Percentiles rank a stretch among this genome's conserved stretches.
Conservation (phyloP, 2,888 invertebrate genomes). For the Nudaria mundana region DNA sequence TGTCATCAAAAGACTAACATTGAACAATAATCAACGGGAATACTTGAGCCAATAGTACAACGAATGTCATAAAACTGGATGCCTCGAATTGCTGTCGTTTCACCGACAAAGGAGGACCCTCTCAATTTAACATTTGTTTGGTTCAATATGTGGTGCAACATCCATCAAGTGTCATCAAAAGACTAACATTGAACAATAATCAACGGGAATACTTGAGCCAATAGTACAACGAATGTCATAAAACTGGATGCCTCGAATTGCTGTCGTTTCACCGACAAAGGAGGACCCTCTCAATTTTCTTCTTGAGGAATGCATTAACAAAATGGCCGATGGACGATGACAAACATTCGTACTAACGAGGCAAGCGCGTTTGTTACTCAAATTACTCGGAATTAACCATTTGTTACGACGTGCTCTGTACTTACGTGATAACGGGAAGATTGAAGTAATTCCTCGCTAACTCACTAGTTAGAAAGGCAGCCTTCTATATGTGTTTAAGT, state of each 20-base stretch:
- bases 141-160: too few relatives aligned
- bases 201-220: conserved; percentile 18
- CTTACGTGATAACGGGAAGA: conserved; percentile 8
- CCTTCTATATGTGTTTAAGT: neutral
- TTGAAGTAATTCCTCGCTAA: conserved; percentile 7
- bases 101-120: conserved; percentile 28
- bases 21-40: conserved; percentile 22
- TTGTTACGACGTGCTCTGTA: conserved; percentile 13
- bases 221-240: conserved; percentile 16
- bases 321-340: conserved; percentile 43
- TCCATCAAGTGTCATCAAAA: too few relatives aligned
- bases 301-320: conserved; percentile 50
- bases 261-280: conserved; percentile 35
- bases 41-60: conserved; percentile 14
- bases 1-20: too few relatives aligned
- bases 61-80: conserved; percentile 26
- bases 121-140: too few relatives aligned
- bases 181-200: too few relatives aligned
- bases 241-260: conserved; percentile 32
- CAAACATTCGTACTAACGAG: conserved; percentile 36
- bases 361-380: conserved; percentile 24
- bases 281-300: conserved; percentile 18
- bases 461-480: conserved; percentile 1
- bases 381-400: conserved; percentile 22
- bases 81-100: conserved; percentile 35